Evolutionary conservation across 1,140 invertebrate species (phyloP).

Genomic region (Patella vulgata): DNA sequence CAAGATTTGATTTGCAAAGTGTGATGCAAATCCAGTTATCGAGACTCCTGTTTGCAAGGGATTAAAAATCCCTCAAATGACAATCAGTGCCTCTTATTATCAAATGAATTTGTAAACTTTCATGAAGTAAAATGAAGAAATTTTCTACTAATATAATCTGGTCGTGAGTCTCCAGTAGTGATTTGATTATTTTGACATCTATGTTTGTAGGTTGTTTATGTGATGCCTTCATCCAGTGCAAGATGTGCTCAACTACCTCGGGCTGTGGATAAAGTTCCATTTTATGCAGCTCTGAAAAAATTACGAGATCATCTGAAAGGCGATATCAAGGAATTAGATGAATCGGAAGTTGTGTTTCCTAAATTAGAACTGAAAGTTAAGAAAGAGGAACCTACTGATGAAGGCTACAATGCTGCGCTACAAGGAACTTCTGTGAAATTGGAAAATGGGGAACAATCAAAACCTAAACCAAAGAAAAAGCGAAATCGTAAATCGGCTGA

Average conservation of each 20-base stretch:
- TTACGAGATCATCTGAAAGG: constrained; percentile 95
- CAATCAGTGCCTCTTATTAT: too few relatives aligned
- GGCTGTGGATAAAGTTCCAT: constrained; percentile 96
- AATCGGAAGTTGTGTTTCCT: constrained; percentile 90
- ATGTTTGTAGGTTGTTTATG: constrained; percentile 99
- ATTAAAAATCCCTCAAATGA: too few relatives aligned
- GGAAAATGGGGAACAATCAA: constrained; percentile 1
- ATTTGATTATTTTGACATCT: too few relatives aligned
- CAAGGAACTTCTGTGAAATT: too few relatives aligned
- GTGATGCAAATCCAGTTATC: too few relatives aligned
- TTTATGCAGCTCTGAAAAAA: constrained; percentile 94
- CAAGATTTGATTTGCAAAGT: too few relatives aligned
- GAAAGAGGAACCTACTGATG: constrained; percentile 44
- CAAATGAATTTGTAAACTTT: too few relatives aligned
- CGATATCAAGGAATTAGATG: constrained; percentile 84
- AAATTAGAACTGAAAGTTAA: constrained; percentile 62
- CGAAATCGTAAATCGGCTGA: too few relatives aligned
- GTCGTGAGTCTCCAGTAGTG: too few relatives aligned
- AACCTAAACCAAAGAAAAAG: background rate
- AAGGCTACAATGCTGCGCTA: constrained; percentile 20
- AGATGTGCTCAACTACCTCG: constrained; percentile 94
- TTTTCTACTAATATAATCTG: too few relatives aligned
- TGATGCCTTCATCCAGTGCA: constrained; percentile 97
- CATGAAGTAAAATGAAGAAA: too few relatives aligned
- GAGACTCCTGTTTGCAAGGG: too few relatives aligned